A percentile compares a stretch with the other conserved stretches of the same genome.
phyloP scores from a whole-genome alignment of 2,113 vertebrate species.

The Poeciliopsis turrubarensis region DNA sequence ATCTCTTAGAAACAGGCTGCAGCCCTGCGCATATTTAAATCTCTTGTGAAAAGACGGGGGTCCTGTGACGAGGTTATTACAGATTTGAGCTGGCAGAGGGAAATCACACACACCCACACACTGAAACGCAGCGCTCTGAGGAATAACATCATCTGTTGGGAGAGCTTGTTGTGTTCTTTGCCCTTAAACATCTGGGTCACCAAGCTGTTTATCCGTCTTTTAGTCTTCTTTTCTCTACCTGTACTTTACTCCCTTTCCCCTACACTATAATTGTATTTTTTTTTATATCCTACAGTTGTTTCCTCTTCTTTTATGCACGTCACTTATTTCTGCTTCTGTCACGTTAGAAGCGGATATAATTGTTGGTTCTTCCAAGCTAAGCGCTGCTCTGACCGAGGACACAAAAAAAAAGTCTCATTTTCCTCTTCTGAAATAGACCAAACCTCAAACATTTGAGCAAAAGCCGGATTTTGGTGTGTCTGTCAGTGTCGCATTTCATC shows the following conservation, averaged over 20 bases:
- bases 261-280: neutral
- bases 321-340: too few relatives aligned
- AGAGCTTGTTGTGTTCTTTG: constrained; percentile 49
- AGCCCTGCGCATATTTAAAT: neutral
- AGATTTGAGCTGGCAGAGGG: constrained; percentile 44
- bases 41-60: constrained; percentile 10
- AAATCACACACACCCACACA: constrained; percentile 19
- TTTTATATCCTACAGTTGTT: neutral
- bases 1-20: neutral
- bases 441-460: too few relatives aligned
- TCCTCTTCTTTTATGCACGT: neutral
- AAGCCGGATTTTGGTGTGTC: too few relatives aligned
- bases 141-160: constrained; percentile 48
- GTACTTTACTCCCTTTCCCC: neutral
- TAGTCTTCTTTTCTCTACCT: constrained; percentile 2
- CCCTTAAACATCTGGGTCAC: constrained; percentile 63
- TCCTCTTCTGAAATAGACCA: too few relatives aligned
- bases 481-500: neutral
- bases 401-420: too few relatives aligned
- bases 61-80: constrained; percentile 35
- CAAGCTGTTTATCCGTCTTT: constrained; percentile 32
- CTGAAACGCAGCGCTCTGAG: constrained; percentile 23
- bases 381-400: too few relatives aligned
- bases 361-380: too few relatives aligned
- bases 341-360: too few relatives aligned